A percentile compares a stretch with the other conserved stretches of the same genome.
phyloP scores from a whole-genome alignment of 1,140 invertebrate genomes.

The Melanaphis sacchari region DNA sequence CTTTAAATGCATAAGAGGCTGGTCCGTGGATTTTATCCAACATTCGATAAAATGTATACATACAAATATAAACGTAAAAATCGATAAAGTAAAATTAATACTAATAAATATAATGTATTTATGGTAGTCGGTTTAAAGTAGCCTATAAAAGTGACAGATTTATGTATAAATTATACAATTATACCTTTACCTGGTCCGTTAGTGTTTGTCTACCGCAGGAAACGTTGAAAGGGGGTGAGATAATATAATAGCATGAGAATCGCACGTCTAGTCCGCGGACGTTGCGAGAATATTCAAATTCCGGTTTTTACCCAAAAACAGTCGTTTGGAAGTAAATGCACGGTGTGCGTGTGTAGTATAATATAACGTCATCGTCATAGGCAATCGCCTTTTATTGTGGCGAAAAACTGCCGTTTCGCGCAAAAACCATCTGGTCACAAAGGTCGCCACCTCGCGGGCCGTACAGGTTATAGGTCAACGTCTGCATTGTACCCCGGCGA shows the following conservation, averaged over 20 bases:
- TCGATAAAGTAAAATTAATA: not conserved
- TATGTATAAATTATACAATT: not conserved
- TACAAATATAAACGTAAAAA: not conserved
- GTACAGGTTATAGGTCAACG: slow-evolving; percentile 56
- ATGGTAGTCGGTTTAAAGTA: not conserved
- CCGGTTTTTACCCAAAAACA: slow-evolving; percentile 35
- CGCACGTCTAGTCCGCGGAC: not conserved
- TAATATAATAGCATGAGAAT: slow-evolving; percentile 4
- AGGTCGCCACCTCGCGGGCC: slow-evolving; percentile 31
- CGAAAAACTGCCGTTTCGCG: slow-evolving; percentile 51
- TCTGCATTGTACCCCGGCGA: slow-evolving; percentile 25
- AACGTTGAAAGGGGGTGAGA: not conserved
- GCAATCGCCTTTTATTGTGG: slow-evolving; percentile 24
- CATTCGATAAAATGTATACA: no score
- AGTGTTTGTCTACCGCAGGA: not conserved
- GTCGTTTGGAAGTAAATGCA: not conserved
- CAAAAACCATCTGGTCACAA: slow-evolving; percentile 46
- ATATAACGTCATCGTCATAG: not conserved
- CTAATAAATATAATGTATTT: not conserved
- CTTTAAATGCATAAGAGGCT: no score
- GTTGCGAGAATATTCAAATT: slow-evolving; percentile 33
- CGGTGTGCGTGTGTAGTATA: not conserved
- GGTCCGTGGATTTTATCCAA: no score
- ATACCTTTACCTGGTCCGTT: not conserved
- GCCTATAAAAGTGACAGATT: not conserved